Percentiles rank a stretch among this genome's conserved stretches.
phyloP scores from a whole-genome alignment of 64 coral and sea anemone genomes.

The Astreopora myriophthalma region DNA sequence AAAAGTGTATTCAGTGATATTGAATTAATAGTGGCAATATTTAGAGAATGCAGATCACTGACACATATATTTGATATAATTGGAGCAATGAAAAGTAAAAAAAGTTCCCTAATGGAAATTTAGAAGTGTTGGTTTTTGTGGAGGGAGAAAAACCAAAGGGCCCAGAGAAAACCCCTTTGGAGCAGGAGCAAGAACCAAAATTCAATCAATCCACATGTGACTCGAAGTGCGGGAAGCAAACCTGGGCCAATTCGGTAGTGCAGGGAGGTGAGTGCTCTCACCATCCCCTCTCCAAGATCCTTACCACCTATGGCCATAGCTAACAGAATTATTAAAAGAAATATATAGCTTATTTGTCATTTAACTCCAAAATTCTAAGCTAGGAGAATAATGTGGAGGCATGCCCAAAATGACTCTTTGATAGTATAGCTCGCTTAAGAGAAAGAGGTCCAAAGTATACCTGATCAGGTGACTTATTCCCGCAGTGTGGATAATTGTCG shows the following conservation, averaged over 20 bases:
- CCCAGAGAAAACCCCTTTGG: neutral
- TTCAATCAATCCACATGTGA: neutral
- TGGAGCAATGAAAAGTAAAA: too few relatives aligned
- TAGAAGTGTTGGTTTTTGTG: neutral
- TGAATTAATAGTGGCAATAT: neutral
- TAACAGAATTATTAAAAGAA: neutral
- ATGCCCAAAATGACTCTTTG: neutral
- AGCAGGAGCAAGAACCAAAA: neutral
- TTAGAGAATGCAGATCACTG: neutral
- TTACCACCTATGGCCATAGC: neutral
- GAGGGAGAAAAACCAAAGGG: neutral
- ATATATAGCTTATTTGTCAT: too few relatives aligned
- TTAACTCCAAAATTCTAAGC: neutral
- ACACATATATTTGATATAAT: neutral
- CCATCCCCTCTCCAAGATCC: too few relatives aligned
- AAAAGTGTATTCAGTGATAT: neutral
- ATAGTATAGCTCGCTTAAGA: neutral
- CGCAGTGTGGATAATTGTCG: conserved; percentile 38
- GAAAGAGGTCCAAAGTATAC: neutral
- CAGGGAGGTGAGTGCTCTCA: too few relatives aligned
- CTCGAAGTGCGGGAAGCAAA: too few relatives aligned
- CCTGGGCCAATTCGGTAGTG: too few relatives aligned
- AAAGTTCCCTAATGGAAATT: too few relatives aligned
- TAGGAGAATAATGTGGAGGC: neutral
- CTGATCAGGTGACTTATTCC: neutral